Evolutionary conservation across 2,888 invertebrate genomes (phyloP), one percentile per base, ranked within the genome.

Genomic region (Chymomyza caudatula): DNA sequence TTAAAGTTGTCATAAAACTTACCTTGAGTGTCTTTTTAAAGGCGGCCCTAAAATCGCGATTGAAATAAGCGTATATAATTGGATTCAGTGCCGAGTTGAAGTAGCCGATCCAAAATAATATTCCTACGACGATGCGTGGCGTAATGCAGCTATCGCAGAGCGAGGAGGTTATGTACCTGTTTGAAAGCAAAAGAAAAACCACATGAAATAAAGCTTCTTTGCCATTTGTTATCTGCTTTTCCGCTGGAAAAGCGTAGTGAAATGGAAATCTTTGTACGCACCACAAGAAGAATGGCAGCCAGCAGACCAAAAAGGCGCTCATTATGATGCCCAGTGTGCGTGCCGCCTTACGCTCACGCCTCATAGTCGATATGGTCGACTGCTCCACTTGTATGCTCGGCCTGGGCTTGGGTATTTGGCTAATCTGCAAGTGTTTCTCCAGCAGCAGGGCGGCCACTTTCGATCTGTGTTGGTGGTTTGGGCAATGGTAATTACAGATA

Each of bases 81-180:
- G 98, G 98, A 91, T 99, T 99, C 60, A 98, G 93, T 20, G 97
- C 97, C 11, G 97, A 97, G 91, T 98, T 98, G 92, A 97, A 97
- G 92, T 99, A 99, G 37, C 98, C 98, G 65, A 98, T 95, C 98
- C 98, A 98, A 92, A 98, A 98, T 42, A 98, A 94, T 5, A 95
- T 94, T 0, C 96, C 95, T 54, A 98, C 97, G 43, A 98, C 94
- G 44, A 96, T 93, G 2, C 94, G 94, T 0, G 98, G 97, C 63
- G 95, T 95, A 51, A 94, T 94, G 90, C 97, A 97, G 3, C 93
- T 92, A 60, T 93, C 92, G 87, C 97, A 96, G 0, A 96, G 91
- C 0, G 96, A 92, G 63, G 95, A 95, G 88, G 94, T 95, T 85
- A 96, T 92, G 90, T 96, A 96, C 97, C 97, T 97, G 89, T 75